Percentiles rank a stretch among this genome's conserved stretches.
Evolutionary conservation across 2,888 invertebrate genomes (phyloP).

Genomic region (Eupithecia subfuscata): DNA sequence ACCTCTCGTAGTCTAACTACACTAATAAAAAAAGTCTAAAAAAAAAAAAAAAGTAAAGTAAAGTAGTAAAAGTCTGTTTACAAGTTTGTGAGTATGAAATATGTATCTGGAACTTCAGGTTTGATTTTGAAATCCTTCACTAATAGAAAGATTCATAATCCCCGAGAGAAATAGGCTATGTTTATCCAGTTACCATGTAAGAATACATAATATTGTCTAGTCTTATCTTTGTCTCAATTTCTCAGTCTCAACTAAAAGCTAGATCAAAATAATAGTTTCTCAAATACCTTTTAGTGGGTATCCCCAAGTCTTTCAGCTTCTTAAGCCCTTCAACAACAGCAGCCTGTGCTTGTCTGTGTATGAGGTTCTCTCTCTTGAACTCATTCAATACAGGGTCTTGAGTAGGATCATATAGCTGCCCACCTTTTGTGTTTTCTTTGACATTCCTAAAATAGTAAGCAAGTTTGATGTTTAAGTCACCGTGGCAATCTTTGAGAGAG

Average conservation of each 20-base stretch:
- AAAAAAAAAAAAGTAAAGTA: no score
- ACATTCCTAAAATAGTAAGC: constrained; percentile 62
- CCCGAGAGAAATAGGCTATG: not conserved
- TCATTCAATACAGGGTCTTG: constrained; percentile 94
- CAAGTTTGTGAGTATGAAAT: not conserved
- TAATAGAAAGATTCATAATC: not conserved
- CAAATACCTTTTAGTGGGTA: constrained; percentile 88
- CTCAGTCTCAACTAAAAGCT: no score
- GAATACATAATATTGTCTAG: no score
- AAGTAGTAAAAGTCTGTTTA: not conserved
- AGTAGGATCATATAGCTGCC: constrained; percentile 84
- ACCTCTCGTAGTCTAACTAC: not conserved
- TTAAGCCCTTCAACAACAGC: constrained; percentile 93
- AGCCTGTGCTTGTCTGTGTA: constrained; percentile 94
- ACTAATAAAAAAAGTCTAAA: not conserved
- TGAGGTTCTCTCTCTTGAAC: constrained; percentile 94
- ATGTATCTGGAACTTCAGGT: not conserved
- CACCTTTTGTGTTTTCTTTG: constrained; percentile 87
- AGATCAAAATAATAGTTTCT: not conserved
- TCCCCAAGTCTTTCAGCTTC: constrained; percentile 88
- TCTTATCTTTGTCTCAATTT: no score
- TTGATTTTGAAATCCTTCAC: not conserved
- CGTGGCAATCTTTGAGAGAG: not conserved
- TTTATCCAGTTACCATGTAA: not conserved
- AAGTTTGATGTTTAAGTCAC: not conserved